Percentiles rank a stretch among this genome's conserved stretches.
These are phyloP conservation scores for Bathynomus jamesi DNA, from an alignment of 1,140 invertebrate species.

Conservation along the genomic window DNA sequence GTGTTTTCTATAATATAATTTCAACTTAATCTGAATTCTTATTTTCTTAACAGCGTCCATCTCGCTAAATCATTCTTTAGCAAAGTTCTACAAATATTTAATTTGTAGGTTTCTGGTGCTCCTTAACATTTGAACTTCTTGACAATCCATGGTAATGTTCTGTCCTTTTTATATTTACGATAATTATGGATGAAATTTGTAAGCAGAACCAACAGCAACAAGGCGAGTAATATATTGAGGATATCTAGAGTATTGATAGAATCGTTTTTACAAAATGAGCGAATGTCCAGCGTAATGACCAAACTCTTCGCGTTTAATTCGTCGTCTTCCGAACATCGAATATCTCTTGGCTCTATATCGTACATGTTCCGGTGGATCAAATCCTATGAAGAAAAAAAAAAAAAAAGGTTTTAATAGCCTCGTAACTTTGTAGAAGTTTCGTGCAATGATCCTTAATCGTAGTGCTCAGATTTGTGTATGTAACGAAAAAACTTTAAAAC, in stretches of 20 bases:
- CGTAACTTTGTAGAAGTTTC: no score
- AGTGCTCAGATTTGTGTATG: no score
- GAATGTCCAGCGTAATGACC: background rate
- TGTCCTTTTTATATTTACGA: background rate
- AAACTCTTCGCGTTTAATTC: background rate
- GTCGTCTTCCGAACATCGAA: background rate
- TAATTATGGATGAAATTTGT: background rate
- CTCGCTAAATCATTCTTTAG: no score
- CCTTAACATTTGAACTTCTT: background rate
- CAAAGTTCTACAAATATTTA: no score
- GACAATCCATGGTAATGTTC: background rate
- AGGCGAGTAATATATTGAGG: background rate
- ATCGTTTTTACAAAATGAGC: background rate
- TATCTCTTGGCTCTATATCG: background rate
- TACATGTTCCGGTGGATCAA: background rate
- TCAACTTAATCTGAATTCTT: no score
- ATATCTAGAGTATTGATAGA: background rate
- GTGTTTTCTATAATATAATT: no score
- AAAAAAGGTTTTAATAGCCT: no score
- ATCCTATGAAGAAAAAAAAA: no score
- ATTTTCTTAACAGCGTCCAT: no score
- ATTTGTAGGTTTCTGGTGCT: background rate
- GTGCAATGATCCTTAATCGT: no score
- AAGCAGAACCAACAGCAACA: background rate
- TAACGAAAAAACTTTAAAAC: no score